A percentile compares a stretch with the other conserved stretches of the same genome.
phyloP scores from a whole-genome alignment of 2,888 invertebrate genomes.

The Oscheius sp. region DNA sequence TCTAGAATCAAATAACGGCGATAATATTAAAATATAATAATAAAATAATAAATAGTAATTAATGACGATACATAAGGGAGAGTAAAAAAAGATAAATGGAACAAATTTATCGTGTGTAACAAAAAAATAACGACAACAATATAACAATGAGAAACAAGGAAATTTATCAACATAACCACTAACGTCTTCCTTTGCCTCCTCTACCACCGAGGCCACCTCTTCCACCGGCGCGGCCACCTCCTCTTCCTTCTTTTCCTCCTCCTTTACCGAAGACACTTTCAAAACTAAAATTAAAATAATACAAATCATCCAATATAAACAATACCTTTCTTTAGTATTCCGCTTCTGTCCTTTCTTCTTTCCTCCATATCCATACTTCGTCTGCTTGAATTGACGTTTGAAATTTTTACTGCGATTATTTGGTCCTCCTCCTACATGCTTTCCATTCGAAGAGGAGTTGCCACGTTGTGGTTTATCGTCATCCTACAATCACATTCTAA shows the following conservation, averaged over 20 bases:
- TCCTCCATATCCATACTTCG: conserved; percentile 93
- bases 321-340: conserved; percentile 83
- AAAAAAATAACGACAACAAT: not conserved
- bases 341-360: conserved; percentile 89
- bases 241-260: conserved; percentile 42
- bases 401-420: conserved; percentile 34
- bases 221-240: conserved; percentile 38
- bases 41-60: not conserved
- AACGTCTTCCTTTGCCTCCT: conserved; percentile 38
- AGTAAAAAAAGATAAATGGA: not conserved
- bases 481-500: conserved; percentile 25
- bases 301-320: not conserved
- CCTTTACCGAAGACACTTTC: conserved; percentile 44
- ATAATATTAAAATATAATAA: no score
- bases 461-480: conserved; percentile 23
- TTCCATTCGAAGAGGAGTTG: not conserved
- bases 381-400: conserved; percentile 76
- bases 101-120: not conserved
- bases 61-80: not conserved
- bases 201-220: no score
- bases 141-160: conserved; percentile 10
- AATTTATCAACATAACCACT: conserved; percentile 18
- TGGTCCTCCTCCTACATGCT: conserved; percentile 21
- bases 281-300: conserved; percentile 73
- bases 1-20: not conserved